Evolutionary conservation across 2,113 vertebrate species (phyloP).

Genomic region (Dipodomys stephensi): DNA sequence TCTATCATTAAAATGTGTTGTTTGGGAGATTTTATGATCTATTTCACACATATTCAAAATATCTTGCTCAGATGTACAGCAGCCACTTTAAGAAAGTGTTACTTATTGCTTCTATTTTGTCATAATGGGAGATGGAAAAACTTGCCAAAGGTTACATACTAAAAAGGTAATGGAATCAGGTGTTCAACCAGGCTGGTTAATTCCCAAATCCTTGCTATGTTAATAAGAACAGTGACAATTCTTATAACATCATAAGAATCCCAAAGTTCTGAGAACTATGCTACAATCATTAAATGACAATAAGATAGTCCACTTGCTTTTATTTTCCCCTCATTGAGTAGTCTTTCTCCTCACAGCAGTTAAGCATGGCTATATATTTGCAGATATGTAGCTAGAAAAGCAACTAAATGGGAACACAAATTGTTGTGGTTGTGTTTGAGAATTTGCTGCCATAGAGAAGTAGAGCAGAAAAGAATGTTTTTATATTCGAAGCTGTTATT

Average conservation of each 20-base stretch:
- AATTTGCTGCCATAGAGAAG: background rate
- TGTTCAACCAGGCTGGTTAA: background rate
- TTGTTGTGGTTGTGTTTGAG: background rate
- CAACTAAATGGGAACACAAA: background rate
- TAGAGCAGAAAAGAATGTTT: background rate
- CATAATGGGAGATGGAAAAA: background rate
- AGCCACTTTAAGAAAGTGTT: background rate
- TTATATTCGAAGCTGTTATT: background rate
- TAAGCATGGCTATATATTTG: too few species aligned
- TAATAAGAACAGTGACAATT: background rate
- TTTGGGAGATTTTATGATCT: background rate
- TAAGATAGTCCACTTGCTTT: too few species aligned
- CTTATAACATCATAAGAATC: background rate
- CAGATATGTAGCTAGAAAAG: background rate
- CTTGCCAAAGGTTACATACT: background rate
- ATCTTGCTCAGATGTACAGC: background rate
- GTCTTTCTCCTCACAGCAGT: too few species aligned
- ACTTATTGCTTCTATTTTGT: background rate
- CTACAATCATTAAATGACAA: background rate
- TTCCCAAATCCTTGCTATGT: background rate
- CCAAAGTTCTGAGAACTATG: background rate
- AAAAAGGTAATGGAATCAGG: background rate
- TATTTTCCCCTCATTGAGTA: too few species aligned
- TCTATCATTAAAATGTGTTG: background rate
- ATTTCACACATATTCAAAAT: background rate